Evolutionary conservation across 2,888 invertebrate genomes (phyloP).

Genomic region (Diachrysia chrysitis): DNA sequence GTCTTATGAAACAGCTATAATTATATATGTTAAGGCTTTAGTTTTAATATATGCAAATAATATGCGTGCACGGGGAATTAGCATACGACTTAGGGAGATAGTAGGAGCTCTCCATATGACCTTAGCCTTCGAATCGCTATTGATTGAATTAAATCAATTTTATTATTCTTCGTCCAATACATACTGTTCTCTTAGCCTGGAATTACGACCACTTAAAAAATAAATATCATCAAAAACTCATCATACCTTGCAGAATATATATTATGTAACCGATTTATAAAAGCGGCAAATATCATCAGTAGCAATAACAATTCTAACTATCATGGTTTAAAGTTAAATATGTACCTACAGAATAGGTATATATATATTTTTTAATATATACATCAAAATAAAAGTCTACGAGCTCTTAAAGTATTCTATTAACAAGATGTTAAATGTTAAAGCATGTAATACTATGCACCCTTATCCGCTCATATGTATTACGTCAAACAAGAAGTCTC

Average conservation of each 20-base stretch:
- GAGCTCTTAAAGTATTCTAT: neutral
- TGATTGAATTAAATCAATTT: neutral
- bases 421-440: neutral
- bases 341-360: no score
- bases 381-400: no score
- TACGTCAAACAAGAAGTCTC: neutral
- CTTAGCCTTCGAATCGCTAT: neutral
- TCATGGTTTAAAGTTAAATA: no score
- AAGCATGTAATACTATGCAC: neutral
- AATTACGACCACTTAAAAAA: no score
- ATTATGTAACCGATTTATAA: no score
- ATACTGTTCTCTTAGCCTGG: neutral
- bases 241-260: no score
- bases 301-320: no score
- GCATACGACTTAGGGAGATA: constrained; percentile 1
- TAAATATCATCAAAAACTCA: no score
- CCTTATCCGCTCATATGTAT: neutral
- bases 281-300: no score
- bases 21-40: neutral
- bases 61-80: neutral
- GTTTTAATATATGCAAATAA: neutral
- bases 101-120: neutral
- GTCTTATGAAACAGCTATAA: neutral
- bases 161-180: neutral
- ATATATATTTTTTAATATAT: no score